Conservation (phyloP, 1,140 invertebrate species). For the Neodiprion virginianus region DNA sequence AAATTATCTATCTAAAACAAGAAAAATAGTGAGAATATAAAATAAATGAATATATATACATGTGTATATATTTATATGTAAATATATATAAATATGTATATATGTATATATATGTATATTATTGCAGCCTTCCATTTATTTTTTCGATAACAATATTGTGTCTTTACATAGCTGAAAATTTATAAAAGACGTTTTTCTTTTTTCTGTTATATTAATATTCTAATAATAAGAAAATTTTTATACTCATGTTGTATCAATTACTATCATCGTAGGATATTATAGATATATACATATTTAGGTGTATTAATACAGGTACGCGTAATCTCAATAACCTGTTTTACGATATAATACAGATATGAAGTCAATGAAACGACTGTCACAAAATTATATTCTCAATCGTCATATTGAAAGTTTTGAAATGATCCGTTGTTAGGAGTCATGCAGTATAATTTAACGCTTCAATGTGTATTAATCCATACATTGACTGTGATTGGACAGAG, state of each 20-base stretch:
- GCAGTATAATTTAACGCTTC: not conserved
- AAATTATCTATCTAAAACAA: not conserved
- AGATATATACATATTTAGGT: not conserved
- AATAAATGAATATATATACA: not conserved
- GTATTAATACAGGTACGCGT: not conserved
- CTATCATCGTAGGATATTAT: not conserved
- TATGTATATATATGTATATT: not conserved
- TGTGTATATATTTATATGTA: not conserved
- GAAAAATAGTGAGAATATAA: not conserved
- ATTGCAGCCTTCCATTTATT: not conserved
- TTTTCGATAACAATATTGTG: too few species aligned
- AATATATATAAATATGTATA: not conserved
- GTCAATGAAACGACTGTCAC: not conserved
- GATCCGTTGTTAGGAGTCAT: too few species aligned
- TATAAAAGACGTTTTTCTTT: not conserved
- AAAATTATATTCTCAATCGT: not conserved
- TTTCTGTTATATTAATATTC: not conserved
- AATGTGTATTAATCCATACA: not conserved
- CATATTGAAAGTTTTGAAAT: not conserved
- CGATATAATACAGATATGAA: not conserved
- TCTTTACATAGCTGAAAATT: not conserved
- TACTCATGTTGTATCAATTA: not conserved
- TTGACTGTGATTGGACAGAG: not conserved
- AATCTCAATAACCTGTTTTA: not conserved
- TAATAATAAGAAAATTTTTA: not conserved